phyloP scores from a whole-genome alignment of 1,140 invertebrate genomes.

The Sipha flava region DNA sequence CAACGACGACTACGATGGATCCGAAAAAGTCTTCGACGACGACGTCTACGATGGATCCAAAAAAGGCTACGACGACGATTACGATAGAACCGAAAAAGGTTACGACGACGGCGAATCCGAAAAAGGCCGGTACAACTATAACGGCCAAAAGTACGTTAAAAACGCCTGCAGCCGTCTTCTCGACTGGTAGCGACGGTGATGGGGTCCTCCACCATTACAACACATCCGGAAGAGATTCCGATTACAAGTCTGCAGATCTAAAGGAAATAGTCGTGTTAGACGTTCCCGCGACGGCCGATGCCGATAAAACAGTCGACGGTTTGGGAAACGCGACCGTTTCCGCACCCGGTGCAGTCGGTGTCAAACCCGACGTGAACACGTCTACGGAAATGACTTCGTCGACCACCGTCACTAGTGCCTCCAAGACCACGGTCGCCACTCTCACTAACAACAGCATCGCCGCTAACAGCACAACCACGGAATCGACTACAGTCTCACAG shows the following conservation, averaged over 20 bases:
- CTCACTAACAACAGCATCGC: neutral
- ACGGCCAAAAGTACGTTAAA: too few relatives aligned
- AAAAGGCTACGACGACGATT: neutral
- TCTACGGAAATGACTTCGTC: too few relatives aligned
- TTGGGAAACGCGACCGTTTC: neutral
- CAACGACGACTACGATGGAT: too few relatives aligned
- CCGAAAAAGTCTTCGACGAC: too few relatives aligned
- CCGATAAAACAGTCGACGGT: neutral
- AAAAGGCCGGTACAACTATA: too few relatives aligned
- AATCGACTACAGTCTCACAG: neutral
- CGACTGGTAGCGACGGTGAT: too few relatives aligned
- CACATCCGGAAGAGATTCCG: neutral
- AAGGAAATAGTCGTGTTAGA: neutral
- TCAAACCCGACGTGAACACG: too few relatives aligned
- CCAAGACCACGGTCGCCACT: too few relatives aligned
- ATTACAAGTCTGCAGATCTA: neutral
- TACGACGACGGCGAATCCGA: too few relatives aligned
- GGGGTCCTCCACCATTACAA: neutral
- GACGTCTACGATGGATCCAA: too few relatives aligned
- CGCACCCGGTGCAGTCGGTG: too few relatives aligned
- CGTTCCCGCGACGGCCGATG: neutral
- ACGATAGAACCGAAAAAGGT: neutral
- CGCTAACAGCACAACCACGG: neutral
- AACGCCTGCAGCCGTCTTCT: too few relatives aligned
- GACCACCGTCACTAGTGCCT: neutral